phyloP scores from a whole-genome alignment of 2,113 vertebrate genomes.

The Cinclus mexicanus region DNA sequence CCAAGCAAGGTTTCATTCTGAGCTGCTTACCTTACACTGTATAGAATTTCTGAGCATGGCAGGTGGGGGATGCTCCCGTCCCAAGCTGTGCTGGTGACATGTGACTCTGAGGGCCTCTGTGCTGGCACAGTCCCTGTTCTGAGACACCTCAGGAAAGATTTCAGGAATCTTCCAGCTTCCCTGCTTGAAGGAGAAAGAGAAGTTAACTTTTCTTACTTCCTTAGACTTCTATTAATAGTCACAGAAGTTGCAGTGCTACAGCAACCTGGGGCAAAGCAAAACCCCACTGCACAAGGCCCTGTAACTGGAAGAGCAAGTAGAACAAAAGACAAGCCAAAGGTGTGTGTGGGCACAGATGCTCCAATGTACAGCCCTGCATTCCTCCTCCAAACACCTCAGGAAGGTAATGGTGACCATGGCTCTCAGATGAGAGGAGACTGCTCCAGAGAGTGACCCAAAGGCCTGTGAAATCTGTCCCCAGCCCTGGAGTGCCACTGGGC shows the following conservation, averaged over 20 bases:
- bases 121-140: background rate
- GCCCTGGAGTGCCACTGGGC: background rate
- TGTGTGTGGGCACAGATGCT: background rate
- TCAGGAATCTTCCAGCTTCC: background rate
- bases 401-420: background rate
- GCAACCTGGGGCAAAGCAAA: background rate
- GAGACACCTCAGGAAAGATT: background rate
- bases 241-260: background rate
- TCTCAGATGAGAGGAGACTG: background rate
- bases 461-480: background rate
- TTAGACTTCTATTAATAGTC: constrained; percentile 36
- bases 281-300: background rate
- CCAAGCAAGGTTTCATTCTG: background rate
- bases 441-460: background rate
- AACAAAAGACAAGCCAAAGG: background rate
- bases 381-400: background rate
- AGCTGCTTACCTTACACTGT: background rate
- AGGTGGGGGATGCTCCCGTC: background rate
- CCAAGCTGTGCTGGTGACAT: background rate
- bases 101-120: background rate
- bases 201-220: constrained; percentile 30
- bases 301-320: background rate
- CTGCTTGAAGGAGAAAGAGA: constrained; percentile 17
- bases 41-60: background rate
- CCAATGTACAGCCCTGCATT: background rate